Evolutionary conservation across 2,797 vertebrate species (phyloP).

Genomic region (Poeciliopsis infans): DNA sequence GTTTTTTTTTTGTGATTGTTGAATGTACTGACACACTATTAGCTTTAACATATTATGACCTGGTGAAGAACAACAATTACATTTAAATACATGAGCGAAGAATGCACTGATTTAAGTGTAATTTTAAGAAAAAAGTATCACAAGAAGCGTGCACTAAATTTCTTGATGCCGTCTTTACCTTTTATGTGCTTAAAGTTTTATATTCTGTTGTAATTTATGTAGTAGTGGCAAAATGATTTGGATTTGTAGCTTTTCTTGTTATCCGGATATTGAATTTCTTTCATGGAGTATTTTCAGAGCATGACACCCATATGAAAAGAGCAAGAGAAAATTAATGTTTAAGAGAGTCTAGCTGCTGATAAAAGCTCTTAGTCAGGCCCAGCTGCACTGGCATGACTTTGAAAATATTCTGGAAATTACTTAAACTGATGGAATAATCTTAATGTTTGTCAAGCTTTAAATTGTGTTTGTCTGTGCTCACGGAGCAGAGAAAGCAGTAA

Average conservation of each 20-base stretch:
- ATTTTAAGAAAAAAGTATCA: neutral
- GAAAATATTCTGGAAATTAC: slow-evolving; percentile 15
- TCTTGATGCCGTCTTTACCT: neutral
- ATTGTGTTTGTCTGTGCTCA: slow-evolving; percentile 19
- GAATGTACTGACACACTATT: neutral
- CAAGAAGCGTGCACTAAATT: neutral
- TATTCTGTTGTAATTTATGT: neutral
- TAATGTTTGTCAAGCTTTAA: slow-evolving; percentile 29
- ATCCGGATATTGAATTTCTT: neutral
- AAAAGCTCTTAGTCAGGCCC: slow-evolving; percentile 20
- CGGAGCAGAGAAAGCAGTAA: slow-evolving; percentile 18
- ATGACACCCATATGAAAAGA: slow-evolving; percentile 34
- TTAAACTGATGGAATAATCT: neutral
- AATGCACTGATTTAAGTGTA: neutral
- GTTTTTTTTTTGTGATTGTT: neutral
- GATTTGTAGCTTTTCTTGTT: neutral
- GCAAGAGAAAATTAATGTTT: slow-evolving; percentile 66
- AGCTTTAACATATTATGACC: neutral
- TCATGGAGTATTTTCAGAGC: slow-evolving; percentile 16
- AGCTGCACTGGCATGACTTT: slow-evolving; percentile 1
- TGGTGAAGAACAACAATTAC: neutral
- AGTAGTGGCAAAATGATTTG: neutral
- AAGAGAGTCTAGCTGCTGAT: slow-evolving; percentile 22
- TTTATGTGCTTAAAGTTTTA: neutral
- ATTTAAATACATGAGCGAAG: neutral